Evolutionary conservation across 53 echinoderm and acorn worm genomes (phyloP).

Genomic region (Zoroaster sp.): DNA sequence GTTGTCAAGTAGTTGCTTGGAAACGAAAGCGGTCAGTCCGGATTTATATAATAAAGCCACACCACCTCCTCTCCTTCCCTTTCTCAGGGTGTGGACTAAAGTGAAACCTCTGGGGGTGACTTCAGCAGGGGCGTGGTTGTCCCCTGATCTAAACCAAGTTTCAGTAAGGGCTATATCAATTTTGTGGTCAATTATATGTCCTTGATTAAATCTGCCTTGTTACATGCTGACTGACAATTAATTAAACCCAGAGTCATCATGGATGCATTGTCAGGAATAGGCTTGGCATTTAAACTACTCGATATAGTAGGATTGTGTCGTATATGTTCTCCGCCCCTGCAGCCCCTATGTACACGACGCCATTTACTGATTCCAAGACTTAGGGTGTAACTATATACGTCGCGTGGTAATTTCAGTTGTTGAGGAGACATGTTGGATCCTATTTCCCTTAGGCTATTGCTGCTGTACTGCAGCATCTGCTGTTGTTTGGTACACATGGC

Average conservation of each 20-base stretch:
- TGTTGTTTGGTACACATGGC: neutral
- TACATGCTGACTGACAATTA: slow-evolving; percentile 43
- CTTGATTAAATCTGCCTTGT: slow-evolving; percentile 17
- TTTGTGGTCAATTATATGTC: slow-evolving; percentile 37
- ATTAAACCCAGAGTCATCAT: neutral
- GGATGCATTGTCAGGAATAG: neutral
- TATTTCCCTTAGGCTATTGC: neutral
- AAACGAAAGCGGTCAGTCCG: slow-evolving; percentile 6
- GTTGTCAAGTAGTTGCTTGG: no score
- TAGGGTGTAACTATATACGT: neutral
- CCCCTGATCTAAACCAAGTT: slow-evolving; percentile 31
- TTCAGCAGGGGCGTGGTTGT: slow-evolving; percentile 1
- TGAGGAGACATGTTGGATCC: neutral
- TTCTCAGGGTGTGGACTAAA: neutral
- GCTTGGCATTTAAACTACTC: neutral
- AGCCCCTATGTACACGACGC: neutral
- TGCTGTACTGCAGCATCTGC: neutral
- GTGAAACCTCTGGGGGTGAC: neutral
- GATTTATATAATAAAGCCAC: slow-evolving; percentile 2
- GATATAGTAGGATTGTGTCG: no score
- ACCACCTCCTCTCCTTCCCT: neutral
- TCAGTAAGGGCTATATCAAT: slow-evolving; percentile 53
- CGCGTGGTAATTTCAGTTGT: neutral
- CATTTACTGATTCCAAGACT: neutral
- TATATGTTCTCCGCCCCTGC: neutral